These are phyloP conservation scores for Xiphophorus maculatus DNA, from an alignment of 2,113 vertebrate species.

Conservation along the genomic window DNA sequence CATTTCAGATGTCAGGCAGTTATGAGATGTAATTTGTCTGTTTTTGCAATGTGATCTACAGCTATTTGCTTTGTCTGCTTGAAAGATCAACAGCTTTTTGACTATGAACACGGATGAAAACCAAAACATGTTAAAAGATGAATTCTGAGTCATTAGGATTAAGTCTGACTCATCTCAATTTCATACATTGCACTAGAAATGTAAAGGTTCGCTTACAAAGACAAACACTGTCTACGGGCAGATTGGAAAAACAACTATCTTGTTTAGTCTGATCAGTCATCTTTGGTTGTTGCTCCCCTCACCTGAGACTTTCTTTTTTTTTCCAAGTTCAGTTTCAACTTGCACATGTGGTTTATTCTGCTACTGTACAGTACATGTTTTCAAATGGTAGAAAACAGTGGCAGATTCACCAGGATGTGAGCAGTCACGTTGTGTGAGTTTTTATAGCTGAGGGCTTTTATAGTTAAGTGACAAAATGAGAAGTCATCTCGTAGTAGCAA, in stretches of 20 bases:
- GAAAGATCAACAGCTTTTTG: background rate
- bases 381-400: background rate
- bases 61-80: no score
- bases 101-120: background rate
- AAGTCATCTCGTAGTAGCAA: background rate
- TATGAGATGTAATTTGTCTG: no score
- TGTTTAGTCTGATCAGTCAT: conserved; percentile 11
- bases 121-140: background rate
- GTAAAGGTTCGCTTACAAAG: background rate
- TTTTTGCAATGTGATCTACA: no score
- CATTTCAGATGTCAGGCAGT: no score
- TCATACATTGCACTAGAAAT: background rate
- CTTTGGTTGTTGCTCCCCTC: conserved; percentile 1
- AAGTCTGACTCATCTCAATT: background rate
- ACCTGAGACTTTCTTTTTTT: conserved; percentile 12
- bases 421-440: background rate
- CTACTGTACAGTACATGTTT: background rate
- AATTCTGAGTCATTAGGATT: background rate
- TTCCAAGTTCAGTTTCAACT: conserved; percentile 11
- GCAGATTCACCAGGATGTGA: conserved; percentile 2
- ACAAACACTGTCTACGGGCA: background rate
- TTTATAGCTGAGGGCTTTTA: background rate
- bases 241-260: conserved; percentile 14
- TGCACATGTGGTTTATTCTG: conserved; percentile 23
- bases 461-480: background rate